Conservation (phyloP, 2,113 vertebrate genomes). For the Rynchops niger region DNA sequence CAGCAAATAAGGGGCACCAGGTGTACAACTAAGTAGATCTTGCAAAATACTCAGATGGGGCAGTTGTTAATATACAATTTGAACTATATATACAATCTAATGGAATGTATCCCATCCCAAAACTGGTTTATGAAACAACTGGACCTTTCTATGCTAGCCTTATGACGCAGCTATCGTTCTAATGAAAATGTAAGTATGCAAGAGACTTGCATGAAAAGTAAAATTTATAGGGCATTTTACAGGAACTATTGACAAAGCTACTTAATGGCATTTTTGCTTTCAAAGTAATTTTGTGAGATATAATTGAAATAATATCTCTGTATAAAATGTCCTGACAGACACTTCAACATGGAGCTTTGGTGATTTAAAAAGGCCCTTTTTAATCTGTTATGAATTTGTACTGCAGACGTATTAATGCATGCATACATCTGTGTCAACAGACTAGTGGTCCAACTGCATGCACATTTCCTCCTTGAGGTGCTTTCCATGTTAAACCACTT, state of each 20-base stretch:
- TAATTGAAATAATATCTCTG: conserved; percentile 62
- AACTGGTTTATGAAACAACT: conserved; percentile 71
- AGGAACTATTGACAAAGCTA: conserved; percentile 58
- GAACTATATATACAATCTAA: conserved; percentile 77
- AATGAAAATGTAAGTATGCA: conserved; percentile 53
- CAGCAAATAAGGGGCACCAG: conserved; percentile 64
- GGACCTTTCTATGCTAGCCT: conserved; percentile 66
- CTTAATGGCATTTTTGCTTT: conserved; percentile 59
- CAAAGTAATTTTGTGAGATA: conserved; percentile 69
- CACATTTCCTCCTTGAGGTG: no score
- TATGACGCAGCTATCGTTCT: conserved; percentile 46
- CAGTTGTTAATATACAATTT: conserved; percentile 71
- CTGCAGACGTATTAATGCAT: conserved; percentile 28
- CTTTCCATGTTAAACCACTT: no score
- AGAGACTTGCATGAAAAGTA: conserved; percentile 63
- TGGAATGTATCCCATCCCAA: conserved; percentile 79
- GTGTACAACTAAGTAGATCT: conserved; percentile 64
- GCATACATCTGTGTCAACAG: no score
- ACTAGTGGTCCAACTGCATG: no score
- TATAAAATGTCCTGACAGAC: conserved; percentile 73
- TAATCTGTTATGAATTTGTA: conserved; percentile 39
- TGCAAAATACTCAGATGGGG: conserved; percentile 74
- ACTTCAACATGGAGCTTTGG: conserved; percentile 72
- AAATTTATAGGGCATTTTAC: conserved; percentile 52
- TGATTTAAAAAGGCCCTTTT: conserved; percentile 71